These are phyloP conservation scores for Nymphalis urticae DNA, from an alignment of 2,888 invertebrate genomes.

Conservation along the genomic window DNA sequence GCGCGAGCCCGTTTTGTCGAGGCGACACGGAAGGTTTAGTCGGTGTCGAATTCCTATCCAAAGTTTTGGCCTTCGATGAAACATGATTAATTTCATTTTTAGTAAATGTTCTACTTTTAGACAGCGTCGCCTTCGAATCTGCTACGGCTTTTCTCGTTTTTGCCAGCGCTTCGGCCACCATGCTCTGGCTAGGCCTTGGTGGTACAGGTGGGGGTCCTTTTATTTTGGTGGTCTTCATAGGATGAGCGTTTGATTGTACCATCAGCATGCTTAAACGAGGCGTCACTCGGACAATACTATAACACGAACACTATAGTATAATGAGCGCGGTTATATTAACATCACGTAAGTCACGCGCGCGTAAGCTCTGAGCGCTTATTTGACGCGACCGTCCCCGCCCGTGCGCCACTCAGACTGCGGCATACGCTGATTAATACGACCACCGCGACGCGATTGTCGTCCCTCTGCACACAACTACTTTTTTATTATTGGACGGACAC, in stretches of 20 bases:
- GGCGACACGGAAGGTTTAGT: conserved; percentile 66
- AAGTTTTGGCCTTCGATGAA: conserved; percentile 65
- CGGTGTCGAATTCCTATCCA: conserved; percentile 62
- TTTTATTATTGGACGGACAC: conserved; percentile 14
- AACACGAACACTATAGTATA: conserved; percentile 73
- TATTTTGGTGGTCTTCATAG: conserved; percentile 74
- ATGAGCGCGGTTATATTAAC: conserved; percentile 70
- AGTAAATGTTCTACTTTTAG: conserved; percentile 67
- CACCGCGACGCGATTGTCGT: conserved; percentile 34
- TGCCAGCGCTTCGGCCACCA: conserved; percentile 87
- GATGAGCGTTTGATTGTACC: conserved; percentile 82
- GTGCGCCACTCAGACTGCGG: conserved; percentile 66
- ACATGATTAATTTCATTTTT: conserved; percentile 61
- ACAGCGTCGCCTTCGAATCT: conserved; percentile 70
- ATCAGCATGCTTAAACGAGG: conserved; percentile 74
- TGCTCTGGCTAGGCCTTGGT: conserved; percentile 88
- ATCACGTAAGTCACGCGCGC: conserved; percentile 63
- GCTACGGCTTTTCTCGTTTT: conserved; percentile 82
- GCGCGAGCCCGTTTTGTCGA: conserved; percentile 75
- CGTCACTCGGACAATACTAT: conserved; percentile 78
- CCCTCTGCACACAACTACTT: conserved; percentile 21
- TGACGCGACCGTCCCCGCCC: conserved; percentile 61
- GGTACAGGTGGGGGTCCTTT: conserved; percentile 90
- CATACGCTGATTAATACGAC: conserved; percentile 35
- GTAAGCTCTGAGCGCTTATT: conserved; percentile 48